Base-by-base conservation (phyloP, 2,113 vertebrate genomes). In the Lepidothrix coronata region DNA sequence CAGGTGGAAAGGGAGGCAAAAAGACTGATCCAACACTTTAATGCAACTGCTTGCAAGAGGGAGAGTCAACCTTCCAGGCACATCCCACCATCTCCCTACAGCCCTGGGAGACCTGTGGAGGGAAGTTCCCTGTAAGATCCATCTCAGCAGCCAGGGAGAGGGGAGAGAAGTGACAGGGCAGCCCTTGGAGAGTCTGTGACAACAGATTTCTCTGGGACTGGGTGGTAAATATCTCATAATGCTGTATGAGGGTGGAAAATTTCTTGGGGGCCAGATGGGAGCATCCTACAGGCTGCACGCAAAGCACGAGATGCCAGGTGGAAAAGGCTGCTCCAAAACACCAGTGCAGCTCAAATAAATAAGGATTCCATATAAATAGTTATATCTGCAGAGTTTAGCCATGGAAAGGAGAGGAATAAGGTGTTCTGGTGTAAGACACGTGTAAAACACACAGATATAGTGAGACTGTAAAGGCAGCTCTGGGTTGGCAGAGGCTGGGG, bases 81-180 rank as follows among this genome's bases (percentile, higher is more conserved):
- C 46, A 41, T 30, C 30, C 5, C 37, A 31, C 5, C 41, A 4
- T 5, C 4, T 77, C 23, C 71, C 43, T 75, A 39, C 74, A 14
- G 37, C 2, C 0, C 74, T 11, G 59, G 46, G 10, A 23, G 6
- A 67, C 1, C 4, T 13, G 12, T 4, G 0, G 4, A 49, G n/a
- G 10, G 51, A 67, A 71, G 31, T 5, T 88, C 41, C 51, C 43
- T 37, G 14, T 1, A 6, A 62, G 14, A 5, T 46, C 58, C 70
- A 12, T 33, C 46, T 58, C 2, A 0, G n/a, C 31, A 82, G 41
- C 6, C 27, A 31, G 28, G 51, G 46, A 93, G 23, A 44, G 14
- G 31, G 46, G 16, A 51, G 8, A 68, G 23, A 35, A 75, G 35
- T 0, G 2, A 57, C 52, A 82, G 33, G 14, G 24, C 27, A 86